phyloP scores from a whole-genome alignment of 2,888 invertebrate genomes.

The Megamerina dolium region DNA sequence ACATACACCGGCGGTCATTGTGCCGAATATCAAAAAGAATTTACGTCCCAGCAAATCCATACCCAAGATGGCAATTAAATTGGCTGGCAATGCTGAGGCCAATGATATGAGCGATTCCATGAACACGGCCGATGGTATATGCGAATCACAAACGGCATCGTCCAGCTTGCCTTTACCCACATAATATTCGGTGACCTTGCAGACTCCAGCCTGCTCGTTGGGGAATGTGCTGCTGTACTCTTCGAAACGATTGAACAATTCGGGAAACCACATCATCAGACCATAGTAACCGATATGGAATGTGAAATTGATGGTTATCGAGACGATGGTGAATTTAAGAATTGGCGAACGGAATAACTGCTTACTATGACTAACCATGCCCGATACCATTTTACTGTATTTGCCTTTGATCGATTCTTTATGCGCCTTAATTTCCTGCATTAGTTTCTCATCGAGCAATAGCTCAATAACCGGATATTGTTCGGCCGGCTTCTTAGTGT shows the following conservation, averaged over 20 bases:
- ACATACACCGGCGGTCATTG: constrained; percentile 75
- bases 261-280: constrained; percentile 96
- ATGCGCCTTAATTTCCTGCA: constrained; percentile 38
- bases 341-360: constrained; percentile 75
- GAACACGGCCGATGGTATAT: constrained; percentile 74
- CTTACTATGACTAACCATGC: constrained; percentile 75
- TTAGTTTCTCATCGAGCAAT: constrained; percentile 55
- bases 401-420: constrained; percentile 59
- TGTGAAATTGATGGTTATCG: constrained; percentile 84
- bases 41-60: constrained; percentile 84
- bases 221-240: constrained; percentile 67
- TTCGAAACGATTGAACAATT: constrained; percentile 85
- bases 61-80: constrained; percentile 71
- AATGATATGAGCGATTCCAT: constrained; percentile 82
- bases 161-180: constrained; percentile 59
- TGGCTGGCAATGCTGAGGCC: constrained; percentile 79
- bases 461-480: constrained; percentile 71
- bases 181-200: constrained; percentile 71
- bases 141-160: constrained; percentile 57
- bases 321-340: constrained; percentile 74
- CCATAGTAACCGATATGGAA: constrained; percentile 96
- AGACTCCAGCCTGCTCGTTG: constrained; percentile 61
- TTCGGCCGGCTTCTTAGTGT: constrained; percentile 64
- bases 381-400: constrained; percentile 65
- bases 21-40: constrained; percentile 68